Percentiles rank a stretch among this genome's conserved stretches.
Conservation (phyloP, 92 coral and sea anemone genomes). For the Zoanthus sociatus region DNA sequence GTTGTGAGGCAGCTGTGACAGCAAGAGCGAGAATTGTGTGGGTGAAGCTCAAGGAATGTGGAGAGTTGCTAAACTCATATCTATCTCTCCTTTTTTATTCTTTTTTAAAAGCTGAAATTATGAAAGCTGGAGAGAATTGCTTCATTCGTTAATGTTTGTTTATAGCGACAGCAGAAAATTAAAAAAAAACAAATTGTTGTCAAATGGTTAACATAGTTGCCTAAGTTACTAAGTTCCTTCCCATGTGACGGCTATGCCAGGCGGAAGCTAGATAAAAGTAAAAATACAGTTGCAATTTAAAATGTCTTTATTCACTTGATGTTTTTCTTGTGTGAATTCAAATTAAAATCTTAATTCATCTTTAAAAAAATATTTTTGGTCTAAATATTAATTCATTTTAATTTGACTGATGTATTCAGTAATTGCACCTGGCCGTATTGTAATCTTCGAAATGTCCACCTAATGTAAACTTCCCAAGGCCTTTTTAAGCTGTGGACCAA, state of each 20-base stretch:
- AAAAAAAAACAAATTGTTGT: neutral
- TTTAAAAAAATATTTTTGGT: neutral
- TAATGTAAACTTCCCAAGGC: conserved; percentile 21
- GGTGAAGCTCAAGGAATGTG: too few species aligned
- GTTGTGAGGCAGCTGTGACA: too few species aligned
- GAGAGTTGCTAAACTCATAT: too few species aligned
- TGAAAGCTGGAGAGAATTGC: neutral
- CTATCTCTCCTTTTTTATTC: neutral
- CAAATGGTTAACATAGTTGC: neutral
- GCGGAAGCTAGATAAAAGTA: too few species aligned
- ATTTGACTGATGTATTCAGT: neutral
- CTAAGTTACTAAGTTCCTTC: neutral
- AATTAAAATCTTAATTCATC: neutral
- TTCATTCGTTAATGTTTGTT: neutral
- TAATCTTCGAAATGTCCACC: conserved; percentile 9
- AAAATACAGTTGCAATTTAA: too few species aligned
- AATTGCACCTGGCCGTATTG: conserved; percentile 35
- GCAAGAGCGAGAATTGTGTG: too few species aligned
- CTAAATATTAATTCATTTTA: neutral
- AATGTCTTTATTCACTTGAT: too few species aligned
- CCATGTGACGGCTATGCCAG: neutral
- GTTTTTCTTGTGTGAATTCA: too few species aligned
- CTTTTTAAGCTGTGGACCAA: conserved; percentile 18
- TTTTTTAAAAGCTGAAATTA: neutral
- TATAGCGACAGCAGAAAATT: neutral